Percentiles rank a stretch among this genome's conserved stretches.
These are phyloP conservation scores for Nothoprocta perdicaria DNA, from an alignment of 2,113 vertebrate species.

Conservation along the genomic window DNA sequence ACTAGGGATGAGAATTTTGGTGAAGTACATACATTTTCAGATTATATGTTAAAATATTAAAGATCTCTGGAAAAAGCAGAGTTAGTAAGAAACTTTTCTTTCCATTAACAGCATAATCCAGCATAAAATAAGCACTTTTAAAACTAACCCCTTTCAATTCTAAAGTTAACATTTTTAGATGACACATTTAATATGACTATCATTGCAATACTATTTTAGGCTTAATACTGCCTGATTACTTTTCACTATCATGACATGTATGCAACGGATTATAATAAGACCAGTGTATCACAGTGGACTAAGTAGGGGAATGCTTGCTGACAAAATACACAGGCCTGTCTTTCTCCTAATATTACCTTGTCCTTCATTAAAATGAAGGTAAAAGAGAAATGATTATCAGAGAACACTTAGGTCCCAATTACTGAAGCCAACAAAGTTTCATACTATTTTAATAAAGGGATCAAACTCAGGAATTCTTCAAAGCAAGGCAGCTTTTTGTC, in stretches of 20 bases:
- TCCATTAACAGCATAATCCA: not conserved
- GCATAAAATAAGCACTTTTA: not conserved
- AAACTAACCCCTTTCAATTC: not conserved
- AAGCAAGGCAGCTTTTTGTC: not conserved
- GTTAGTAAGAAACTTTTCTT: not conserved
- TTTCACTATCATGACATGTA: not conserved
- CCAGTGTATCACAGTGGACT: not conserved
- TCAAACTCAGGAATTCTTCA: not conserved
- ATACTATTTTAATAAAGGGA: not conserved
- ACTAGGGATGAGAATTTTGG: not conserved
- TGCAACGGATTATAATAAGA: not conserved
- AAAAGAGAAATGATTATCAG: not conserved
- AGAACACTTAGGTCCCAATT: not conserved
- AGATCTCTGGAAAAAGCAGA: not conserved
- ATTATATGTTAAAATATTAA: not conserved
- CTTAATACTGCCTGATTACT: not conserved
- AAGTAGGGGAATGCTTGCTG: not conserved
- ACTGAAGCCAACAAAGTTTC: not conserved
- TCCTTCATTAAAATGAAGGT: not conserved
- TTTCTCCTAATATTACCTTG: not conserved
- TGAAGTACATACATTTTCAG: not conserved
- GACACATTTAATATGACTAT: not conserved
- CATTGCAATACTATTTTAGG: not conserved
- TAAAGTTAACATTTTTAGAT: not conserved
- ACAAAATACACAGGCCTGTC: not conserved